A percentile compares a stretch with the other conserved stretches of the same genome.
Conservation (phyloP, 2,888 invertebrate genomes). For the Diabrotica balteata region DNA sequence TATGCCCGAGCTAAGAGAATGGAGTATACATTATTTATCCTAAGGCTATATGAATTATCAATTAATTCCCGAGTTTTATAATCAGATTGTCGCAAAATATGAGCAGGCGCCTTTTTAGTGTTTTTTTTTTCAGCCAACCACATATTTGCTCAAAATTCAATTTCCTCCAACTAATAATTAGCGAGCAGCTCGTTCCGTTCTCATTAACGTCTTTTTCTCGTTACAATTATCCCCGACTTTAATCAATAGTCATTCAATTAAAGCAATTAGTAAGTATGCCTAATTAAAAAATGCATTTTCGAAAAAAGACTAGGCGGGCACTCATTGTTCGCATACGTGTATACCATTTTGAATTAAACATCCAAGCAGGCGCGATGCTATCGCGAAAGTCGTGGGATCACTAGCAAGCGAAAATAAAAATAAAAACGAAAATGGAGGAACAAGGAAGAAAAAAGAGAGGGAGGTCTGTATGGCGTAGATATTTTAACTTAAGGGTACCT, state of each 20-base stretch:
- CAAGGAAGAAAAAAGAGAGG: conserved; percentile 6
- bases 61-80: no score
- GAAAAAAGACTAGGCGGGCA: conserved; percentile 36
- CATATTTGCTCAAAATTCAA: neutral
- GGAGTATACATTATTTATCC: no score
- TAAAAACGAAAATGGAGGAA: conserved; percentile 34
- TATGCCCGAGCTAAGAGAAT: no score
- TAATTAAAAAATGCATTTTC: conserved; percentile 35
- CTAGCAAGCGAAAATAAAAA: conserved; percentile 40
- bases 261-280: conserved; percentile 34
- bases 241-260: conserved; percentile 35
- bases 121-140: no score
- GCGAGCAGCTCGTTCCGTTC: neutral
- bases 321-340: conserved; percentile 37
- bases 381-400: conserved; percentile 48
- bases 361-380: conserved; percentile 46
- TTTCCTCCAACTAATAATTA: neutral
- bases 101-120: no score
- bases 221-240: conserved; percentile 23
- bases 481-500: no score
- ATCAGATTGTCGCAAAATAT: no score
- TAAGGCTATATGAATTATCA: no score
- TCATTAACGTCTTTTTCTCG: conserved; percentile 25
- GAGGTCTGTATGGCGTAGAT: conserved; percentile 4
- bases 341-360: conserved; percentile 44